phyloP scores from a whole-genome alignment of 1,140 invertebrate genomes.

The Drosophila triauraria region DNA sequence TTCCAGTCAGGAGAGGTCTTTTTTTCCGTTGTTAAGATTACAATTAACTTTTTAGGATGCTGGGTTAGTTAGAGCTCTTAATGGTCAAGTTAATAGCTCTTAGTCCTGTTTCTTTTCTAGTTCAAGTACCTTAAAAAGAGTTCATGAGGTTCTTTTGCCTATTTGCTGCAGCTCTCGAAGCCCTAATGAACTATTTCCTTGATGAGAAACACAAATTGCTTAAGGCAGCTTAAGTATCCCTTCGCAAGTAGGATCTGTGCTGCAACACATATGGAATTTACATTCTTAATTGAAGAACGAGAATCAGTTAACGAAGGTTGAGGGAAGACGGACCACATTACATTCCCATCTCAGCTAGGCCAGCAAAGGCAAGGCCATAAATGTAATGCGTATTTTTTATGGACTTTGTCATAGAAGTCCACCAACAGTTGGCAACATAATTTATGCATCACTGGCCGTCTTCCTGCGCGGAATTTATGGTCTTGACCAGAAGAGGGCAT shows the following conservation, averaged over 20 bases:
- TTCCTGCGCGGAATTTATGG: slow-evolving; percentile 65
- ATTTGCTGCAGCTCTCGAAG: neutral
- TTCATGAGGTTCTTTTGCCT: neutral
- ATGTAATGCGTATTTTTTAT: slow-evolving; percentile 68
- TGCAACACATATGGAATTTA: slow-evolving; percentile 39
- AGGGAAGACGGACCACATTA: neutral
- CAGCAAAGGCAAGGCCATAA: slow-evolving; percentile 62
- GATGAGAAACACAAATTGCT: neutral
- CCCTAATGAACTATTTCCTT: neutral
- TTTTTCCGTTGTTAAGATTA: neutral
- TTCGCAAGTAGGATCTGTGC: neutral
- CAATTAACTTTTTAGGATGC: slow-evolving; percentile 1
- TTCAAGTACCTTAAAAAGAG: neutral
- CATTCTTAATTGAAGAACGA: slow-evolving; percentile 71
- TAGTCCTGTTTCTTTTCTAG: neutral
- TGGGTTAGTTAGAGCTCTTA: neutral
- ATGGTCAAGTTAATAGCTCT: neutral
- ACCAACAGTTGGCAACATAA: slow-evolving; percentile 68
- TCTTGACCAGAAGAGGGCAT: slow-evolving; percentile 52
- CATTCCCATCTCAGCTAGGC: slow-evolving; percentile 13
- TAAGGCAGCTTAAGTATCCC: neutral
- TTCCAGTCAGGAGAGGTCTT: slow-evolving; percentile 21
- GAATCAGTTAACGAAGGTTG: slow-evolving; percentile 40
- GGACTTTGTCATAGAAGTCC: slow-evolving; percentile 74
- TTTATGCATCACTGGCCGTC: slow-evolving; percentile 61